Conservation (phyloP, 2,888 invertebrate genomes). For the Lydus trimaculatus region DNA sequence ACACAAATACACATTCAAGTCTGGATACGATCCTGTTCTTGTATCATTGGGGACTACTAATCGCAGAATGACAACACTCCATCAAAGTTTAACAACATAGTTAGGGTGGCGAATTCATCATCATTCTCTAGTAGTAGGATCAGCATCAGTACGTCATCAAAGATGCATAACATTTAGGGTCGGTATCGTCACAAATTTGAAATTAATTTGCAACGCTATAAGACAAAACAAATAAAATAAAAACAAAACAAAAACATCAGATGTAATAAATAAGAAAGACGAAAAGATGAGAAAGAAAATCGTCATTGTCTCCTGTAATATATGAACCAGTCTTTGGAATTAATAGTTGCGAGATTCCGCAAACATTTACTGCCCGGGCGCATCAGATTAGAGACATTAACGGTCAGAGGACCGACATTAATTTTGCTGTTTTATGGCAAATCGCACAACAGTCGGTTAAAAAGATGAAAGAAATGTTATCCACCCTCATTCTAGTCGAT, state of each 20-base stretch:
- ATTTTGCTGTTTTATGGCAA: conserved; percentile 57
- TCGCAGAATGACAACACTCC: conserved; percentile 46
- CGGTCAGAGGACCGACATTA: conserved; percentile 57
- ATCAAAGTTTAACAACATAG: conserved; percentile 48
- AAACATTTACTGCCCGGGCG: conserved; percentile 57
- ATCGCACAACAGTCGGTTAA: background rate
- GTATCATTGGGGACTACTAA: conserved; percentile 46
- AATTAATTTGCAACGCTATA: conserved; percentile 43
- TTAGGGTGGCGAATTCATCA: conserved; percentile 40
- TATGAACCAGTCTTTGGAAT: conserved; percentile 56
- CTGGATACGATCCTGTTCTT: background rate
- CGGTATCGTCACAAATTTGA: conserved; percentile 33
- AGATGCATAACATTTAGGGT: conserved; percentile 40
- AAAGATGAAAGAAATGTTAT: background rate
- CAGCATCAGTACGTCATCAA: conserved; percentile 37
- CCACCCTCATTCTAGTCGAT: background rate
- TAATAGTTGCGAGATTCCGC: conserved; percentile 60
- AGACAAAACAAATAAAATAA: conserved; percentile 30
- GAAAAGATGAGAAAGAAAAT: conserved; percentile 9
- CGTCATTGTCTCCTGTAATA: conserved; percentile 56
- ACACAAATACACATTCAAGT: background rate
- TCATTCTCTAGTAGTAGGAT: conserved; percentile 28
- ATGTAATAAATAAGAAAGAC: conserved; percentile 17
- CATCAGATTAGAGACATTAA: conserved; percentile 62
- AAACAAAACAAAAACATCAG: conserved; percentile 6